Base-by-base conservation (phyloP, 2,888 invertebrate genomes). In the Aleiodes testaceus region DNA sequence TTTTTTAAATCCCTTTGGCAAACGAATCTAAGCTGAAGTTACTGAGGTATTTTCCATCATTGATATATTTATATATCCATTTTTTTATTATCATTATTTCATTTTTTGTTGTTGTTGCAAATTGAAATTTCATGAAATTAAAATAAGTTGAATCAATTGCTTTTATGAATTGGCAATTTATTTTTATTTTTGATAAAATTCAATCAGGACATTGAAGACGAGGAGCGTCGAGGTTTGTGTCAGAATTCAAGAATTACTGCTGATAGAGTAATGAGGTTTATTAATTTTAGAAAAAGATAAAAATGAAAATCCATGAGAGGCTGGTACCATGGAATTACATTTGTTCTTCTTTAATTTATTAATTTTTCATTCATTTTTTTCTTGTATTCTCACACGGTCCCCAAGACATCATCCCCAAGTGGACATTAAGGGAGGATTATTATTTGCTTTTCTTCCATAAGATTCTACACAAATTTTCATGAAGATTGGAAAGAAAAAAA, bases 311-410 rank as follows among this genome's bases (percentile, higher is more conserved):
- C 47, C 75, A 77, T 74, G 75, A 77, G 78, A 81, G 80, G 81
- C 76, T 82, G 81, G 79, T 65, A 76, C 79, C 78, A 79, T 78
- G 77, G 75, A 73, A 75, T 59, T 61, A 70, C 67, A 45, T 50
- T 5, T 26, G 1, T 69, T 55, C 1, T 59, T 5, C 26, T 22
- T 42, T 47, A 52, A 12, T 53, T 26, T 26, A 14, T 14, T 12
- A 45, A 14, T 30, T 9, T 65, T 61, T 49, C n/a, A n/a, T n/a
- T n/a, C n/a, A n/a, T 61, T 42, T 66, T 50, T 18, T 66, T 47
- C 22, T 64, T 14, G 44, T 49, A 45, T 45, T 9, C 49, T 18
- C 20, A 12, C 26, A 59, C 26, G 36, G n/a, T n/a, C 49, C 36
- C 36, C 49, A 26, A 26, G 68, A 68, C 63, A 63, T 64, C 63